Conservation (phyloP, 2,113 vertebrate species). For the Percina caprodes region DNA sequence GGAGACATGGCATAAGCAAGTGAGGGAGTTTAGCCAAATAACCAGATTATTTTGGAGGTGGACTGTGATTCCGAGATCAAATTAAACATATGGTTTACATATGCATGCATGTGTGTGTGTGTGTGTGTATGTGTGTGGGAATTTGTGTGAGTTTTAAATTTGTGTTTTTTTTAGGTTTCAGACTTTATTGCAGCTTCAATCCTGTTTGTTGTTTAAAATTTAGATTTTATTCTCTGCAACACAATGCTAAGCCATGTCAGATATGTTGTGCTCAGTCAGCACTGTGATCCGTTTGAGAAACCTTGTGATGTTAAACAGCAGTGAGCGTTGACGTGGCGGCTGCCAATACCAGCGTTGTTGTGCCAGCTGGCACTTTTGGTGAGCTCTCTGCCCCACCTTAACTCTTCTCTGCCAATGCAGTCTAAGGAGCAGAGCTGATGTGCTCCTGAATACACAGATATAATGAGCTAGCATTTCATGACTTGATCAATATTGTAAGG, state of each 20-base stretch:
- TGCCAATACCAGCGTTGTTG: slow-evolving; percentile 55
- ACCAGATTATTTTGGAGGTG: slow-evolving; percentile 15
- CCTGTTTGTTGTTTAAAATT: slow-evolving; percentile 21
- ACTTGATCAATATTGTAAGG: neutral
- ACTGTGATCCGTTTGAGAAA: slow-evolving; percentile 36
- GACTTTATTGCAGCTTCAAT: slow-evolving; percentile 43
- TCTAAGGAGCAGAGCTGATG: slow-evolving; percentile 8
- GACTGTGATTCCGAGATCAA: slow-evolving; percentile 15
- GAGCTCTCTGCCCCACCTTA: slow-evolving; percentile 62
- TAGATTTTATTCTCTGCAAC: slow-evolving; percentile 24
- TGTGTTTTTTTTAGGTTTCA: slow-evolving; percentile 14
- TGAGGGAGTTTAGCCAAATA: slow-evolving; percentile 19
- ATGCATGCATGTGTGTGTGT: neutral
- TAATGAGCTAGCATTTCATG: slow-evolving; percentile 7
- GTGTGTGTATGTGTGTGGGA: slow-evolving; percentile 16
- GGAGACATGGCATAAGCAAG: slow-evolving; percentile 26
- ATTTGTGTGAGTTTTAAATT: slow-evolving; percentile 37
- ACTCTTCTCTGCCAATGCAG: slow-evolving; percentile 34
- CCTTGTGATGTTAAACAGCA: slow-evolving; percentile 49
- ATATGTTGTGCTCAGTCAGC: slow-evolving; percentile 57
- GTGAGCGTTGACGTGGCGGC: slow-evolving; percentile 73
- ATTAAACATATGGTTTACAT: neutral
- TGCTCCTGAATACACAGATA: slow-evolving; percentile 3
- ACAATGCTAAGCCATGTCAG: slow-evolving; percentile 3
- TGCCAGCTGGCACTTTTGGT: slow-evolving; percentile 60